A percentile compares a stretch with the other conserved stretches of the same genome.
Evolutionary conservation across 2,797 vertebrate species (phyloP).

Genomic region (Synanceia verrucosa): DNA sequence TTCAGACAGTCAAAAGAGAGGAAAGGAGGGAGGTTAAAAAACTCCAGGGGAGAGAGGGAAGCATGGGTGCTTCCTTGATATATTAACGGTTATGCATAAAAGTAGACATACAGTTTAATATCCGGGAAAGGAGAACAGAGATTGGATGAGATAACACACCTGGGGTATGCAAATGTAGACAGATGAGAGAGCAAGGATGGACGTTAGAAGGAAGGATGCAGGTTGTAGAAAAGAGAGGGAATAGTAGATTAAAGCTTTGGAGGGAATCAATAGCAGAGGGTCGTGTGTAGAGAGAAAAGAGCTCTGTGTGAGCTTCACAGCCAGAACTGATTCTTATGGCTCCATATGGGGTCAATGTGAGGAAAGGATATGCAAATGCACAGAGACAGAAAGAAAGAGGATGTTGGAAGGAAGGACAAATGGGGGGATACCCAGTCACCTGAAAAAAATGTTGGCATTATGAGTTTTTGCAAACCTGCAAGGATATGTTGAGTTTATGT

Average conservation of each 20-base stretch:
- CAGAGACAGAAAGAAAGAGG: conserved; percentile 2
- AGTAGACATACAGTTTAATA: conserved; percentile 11
- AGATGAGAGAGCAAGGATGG: neutral
- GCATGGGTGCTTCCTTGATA: conserved; percentile 16
- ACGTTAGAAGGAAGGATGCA: conserved; percentile 17
- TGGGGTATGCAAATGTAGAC: conserved; percentile 55
- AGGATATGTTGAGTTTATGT: no score
- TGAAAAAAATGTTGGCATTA: neutral
- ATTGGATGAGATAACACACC: conserved; percentile 33
- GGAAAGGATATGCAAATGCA: conserved; percentile 44
- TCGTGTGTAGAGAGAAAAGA: conserved; percentile 6
- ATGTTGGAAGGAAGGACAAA: conserved; percentile 24
- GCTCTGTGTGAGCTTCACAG: conserved; percentile 20
- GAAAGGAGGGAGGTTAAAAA: neutral
- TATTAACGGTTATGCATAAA: conserved; percentile 30
- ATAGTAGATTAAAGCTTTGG: conserved; percentile 39
- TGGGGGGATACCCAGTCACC: neutral
- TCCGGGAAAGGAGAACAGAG: neutral
- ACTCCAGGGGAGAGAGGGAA: conserved; percentile 6
- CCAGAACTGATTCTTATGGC: conserved; percentile 1
- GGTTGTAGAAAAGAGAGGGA: conserved; percentile 8
- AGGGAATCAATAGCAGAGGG: conserved; percentile 38
- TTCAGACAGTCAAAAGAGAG: neutral
- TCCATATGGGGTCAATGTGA: conserved; percentile 24
- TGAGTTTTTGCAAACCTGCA: neutral